Evolutionary conservation across 1,140 invertebrate genomes (phyloP), one percentile per base, ranked within the genome.

Genomic region (Microplitis mediator): DNA sequence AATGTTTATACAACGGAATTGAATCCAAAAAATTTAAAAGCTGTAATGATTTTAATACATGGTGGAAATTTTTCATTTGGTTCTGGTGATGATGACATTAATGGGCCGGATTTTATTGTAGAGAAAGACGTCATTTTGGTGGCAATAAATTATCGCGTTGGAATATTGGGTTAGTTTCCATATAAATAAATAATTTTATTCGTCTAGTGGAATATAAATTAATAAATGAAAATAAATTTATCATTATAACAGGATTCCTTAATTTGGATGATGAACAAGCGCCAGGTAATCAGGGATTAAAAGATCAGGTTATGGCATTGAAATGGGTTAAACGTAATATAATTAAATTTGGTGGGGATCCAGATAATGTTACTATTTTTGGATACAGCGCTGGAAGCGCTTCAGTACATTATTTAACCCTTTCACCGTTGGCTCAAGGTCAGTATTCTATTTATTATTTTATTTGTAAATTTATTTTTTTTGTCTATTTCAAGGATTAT

Each of bases 1-100:
- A 96, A 96, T 80, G 90, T 97, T 2, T 95, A 93, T 79, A 92
- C 93, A 14, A 91, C 92, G 71, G 45, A 71, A 14, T 77, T 84
- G 58, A 73, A 74, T 8, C n/a, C 39, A 1, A 4, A 14, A 5
- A 54, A 3, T 4, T 73, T 63, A 56, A 76, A 73, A 5, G 81
- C 88, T 0, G 87, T 89, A 4, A 89, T 89, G 84, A 80, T 89
- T 0, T 89, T 85, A 83, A 84, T 90, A 54, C 90, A 93, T 74
- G 91, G 91, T 0, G 92, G 92, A 4, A 88, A 80, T 51, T 91
- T 92, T 66, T 69, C 85, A 3, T 69, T 76, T 31, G 89, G 90
- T 0, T 86, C 84, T 23, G 87, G 84, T 3, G 78, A 81, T 72
- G 75, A 77, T 35, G 39, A 75, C 1, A 4, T 84, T 0, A 88